phyloP scores from a whole-genome alignment of 2,888 invertebrate species.

The Lithophane socia region DNA sequence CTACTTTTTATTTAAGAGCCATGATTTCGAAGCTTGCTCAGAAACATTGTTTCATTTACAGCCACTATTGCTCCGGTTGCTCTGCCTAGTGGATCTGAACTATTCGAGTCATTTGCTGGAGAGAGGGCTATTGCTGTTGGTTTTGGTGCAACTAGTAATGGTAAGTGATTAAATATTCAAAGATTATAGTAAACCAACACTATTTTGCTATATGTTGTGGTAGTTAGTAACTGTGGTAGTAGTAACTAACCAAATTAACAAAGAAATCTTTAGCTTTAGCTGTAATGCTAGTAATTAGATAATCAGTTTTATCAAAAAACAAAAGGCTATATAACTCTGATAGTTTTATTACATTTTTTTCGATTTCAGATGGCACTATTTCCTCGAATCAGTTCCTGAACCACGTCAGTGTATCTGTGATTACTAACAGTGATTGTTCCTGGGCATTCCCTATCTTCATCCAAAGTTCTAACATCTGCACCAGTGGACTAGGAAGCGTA shows the following conservation, averaged over 20 bases:
- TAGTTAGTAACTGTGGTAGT: too few relatives aligned
- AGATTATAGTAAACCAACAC: too few relatives aligned
- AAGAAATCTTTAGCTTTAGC: background rate
- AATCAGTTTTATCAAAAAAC: background rate
- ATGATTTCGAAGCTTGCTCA: background rate
- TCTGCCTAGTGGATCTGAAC: constrained; percentile 69
- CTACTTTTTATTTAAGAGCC: too few relatives aligned
- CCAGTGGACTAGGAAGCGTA: constrained; percentile 70
- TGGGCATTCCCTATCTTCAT: constrained; percentile 69
- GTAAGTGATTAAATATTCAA: constrained; percentile 58
- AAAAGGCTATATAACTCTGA: background rate
- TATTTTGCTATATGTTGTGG: too few relatives aligned
- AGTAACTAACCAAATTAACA: too few relatives aligned
- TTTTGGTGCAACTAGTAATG: constrained; percentile 71
- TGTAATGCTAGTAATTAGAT: background rate
- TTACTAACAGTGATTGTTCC: constrained; percentile 73
- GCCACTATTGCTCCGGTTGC: constrained; percentile 68
- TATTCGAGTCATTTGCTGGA: constrained; percentile 66
- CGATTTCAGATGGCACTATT: constrained; percentile 64
- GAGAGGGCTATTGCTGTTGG: constrained; percentile 63
- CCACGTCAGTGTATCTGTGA: constrained; percentile 71
- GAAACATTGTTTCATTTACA: constrained; percentile 56
- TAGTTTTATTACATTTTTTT: background rate
- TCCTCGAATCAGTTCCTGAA: constrained; percentile 62
- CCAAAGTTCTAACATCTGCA: constrained; percentile 75